Evolutionary conservation across 2,888 invertebrate species (phyloP), one percentile per base, ranked within the genome.

Genomic region (Mesodorylaimus sp.): DNA sequence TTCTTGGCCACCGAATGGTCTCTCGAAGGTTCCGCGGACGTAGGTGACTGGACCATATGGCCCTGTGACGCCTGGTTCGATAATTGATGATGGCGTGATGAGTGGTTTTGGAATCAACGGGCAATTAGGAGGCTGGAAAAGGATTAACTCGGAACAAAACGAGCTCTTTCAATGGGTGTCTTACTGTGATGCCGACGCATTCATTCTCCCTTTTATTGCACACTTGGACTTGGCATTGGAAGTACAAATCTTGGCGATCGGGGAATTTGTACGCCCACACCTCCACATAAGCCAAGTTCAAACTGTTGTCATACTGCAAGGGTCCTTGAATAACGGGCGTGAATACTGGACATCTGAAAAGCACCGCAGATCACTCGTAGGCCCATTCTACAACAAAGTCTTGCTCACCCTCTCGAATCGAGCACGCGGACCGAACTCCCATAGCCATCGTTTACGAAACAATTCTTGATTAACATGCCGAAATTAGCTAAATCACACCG

Each of bases 221-320:
- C 10, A 59, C 48, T 42, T 60, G 56, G 25, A 63, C 60, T 47
- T 63, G 61, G 41, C 63, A 63, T 5, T 58, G 56, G 52, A 63
- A 62, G 32, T 55, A 56, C 42, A 63, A 51, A 28, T 57, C 54
- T 13, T 54, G 51, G 25, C 57, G 53, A 47, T 63, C 62, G 5
- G 61, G 61, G 44, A 61, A 61, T 2, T 57, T 56, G 52, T 61
- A 59, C 3, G 61, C 60, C 52, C 59, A 58, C 26, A 62, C 55
- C 26, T 56, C 57, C 25, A 56, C 56, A 48, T 57, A 62, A 23
- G 62, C 62, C 23, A 57, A 51, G 21, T 57, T 59, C 21, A 61
- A 52, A 1, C 55, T 50, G 2, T 54, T 52, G 16, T 57, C 57
- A 43, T 62, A 62, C 43, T 56, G 54, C 16, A 61, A 51, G 10